phyloP scores from a whole-genome alignment of 2,888 invertebrate genomes.

The Apamea monoglypha region DNA sequence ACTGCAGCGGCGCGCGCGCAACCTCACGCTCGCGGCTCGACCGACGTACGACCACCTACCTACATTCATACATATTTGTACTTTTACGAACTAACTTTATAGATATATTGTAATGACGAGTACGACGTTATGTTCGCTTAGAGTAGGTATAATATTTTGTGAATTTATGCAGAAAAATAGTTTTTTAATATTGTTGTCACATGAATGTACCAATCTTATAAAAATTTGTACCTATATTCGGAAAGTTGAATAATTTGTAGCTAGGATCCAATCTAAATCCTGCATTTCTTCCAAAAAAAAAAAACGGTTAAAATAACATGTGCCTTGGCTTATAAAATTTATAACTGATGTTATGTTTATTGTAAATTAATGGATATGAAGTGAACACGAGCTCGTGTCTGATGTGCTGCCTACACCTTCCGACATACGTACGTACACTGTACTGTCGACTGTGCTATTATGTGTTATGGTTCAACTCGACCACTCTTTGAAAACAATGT shows the following conservation, averaged over 20 bases:
- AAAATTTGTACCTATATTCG: slow-evolving; percentile 90
- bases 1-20: slow-evolving; percentile 42
- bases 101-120: slow-evolving; percentile 86
- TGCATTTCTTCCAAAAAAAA: slow-evolving; percentile 87
- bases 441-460: slow-evolving; percentile 45
- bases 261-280: slow-evolving; percentile 90
- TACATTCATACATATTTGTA: slow-evolving; percentile 84
- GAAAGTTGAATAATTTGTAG: slow-evolving; percentile 90
- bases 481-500: slow-evolving; percentile 38
- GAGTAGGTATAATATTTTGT: slow-evolving; percentile 89
- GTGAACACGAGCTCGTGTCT: slow-evolving; percentile 76
- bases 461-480: slow-evolving; percentile 24
- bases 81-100: slow-evolving; percentile 87
- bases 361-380: slow-evolving; percentile 77
- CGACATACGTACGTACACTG: slow-evolving; percentile 54
- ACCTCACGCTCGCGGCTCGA: slow-evolving; percentile 46
- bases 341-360: slow-evolving; percentile 85
- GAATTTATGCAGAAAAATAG: slow-evolving; percentile 90
- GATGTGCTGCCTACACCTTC: slow-evolving; percentile 79
- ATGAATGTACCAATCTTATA: slow-evolving; percentile 90
- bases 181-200: slow-evolving; percentile 91
- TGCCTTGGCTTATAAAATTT: slow-evolving; percentile 89
- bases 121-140: slow-evolving; percentile 89
- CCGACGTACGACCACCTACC: slow-evolving; percentile 69
- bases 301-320: slow-evolving; percentile 84